Base-by-base conservation (phyloP, 37 sponge, comb jelly and placozoan genomes). In the Chondrilla cf. caribensis region DNA sequence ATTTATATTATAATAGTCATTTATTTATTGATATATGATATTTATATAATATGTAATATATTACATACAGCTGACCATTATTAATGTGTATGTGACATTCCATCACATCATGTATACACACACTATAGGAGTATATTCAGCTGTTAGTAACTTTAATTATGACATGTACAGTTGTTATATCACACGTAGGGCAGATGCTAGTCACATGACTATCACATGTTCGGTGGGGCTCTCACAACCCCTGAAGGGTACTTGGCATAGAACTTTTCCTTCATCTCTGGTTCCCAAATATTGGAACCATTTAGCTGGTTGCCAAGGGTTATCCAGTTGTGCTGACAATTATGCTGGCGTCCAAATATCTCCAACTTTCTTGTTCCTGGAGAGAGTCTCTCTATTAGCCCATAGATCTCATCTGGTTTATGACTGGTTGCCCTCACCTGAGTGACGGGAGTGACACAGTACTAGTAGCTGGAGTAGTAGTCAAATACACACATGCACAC, bases 401-500 rank as follows among this genome's bases (percentile, higher is more conserved):
- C 98, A 77, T 97, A 97, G 11, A 97, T 81, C 84, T 97, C 98
- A 72, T 97, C 98, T 21, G 98, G 98, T 47, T 97, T 97, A 77
- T 90, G 95, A 19, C 93, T 92, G 14, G 98, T 97, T 7, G 86
- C 98, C 22, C 96, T 24, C 39, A 73, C 76, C 76, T 73, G 51
- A 11, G 6, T 6, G 51, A 47, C 51, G 51, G 51, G 11, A 6
- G 11, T 6, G 51, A 11, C 51, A 60, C 64, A 60, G 5, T 26
- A 60, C 22, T 21, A 21, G 22, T 60, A 15, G 7, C 5, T 28
- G 64, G 7, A n/a, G 19, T 22, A 15, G 24, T n/a, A 60, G 15
- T 19, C 28, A 28, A 60, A 60, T 60, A 60, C 64, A 60, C 64
- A 19, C 29, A 26, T 11, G n/a, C n/a, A n/a, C n/a, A n/a, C n/a